These are phyloP conservation scores for Trichomycterus rosablanca DNA, from an alignment of 2,113 vertebrate species.

Conservation along the genomic window DNA sequence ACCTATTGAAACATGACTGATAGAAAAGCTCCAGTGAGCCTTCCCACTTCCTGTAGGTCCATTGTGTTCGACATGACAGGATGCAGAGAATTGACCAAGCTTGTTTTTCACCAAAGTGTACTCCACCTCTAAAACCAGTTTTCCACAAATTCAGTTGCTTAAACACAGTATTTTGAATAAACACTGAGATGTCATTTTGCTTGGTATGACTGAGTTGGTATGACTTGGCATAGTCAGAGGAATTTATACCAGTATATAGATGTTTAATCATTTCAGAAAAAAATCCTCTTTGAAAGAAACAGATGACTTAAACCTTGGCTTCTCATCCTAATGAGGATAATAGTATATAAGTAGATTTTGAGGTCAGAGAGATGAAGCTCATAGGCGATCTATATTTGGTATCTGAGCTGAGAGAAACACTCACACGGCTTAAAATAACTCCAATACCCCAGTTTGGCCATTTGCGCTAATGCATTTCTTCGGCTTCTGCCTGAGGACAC, in stretches of 20 bases:
- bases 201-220: too few species aligned
- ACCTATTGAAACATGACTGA: slow-evolving; percentile 52
- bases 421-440: slow-evolving; percentile 65
- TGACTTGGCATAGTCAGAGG: too few species aligned
- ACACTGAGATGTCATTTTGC: slow-evolving; percentile 28
- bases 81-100: slow-evolving; percentile 56
- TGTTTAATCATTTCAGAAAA: too few species aligned
- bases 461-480: slow-evolving; percentile 59
- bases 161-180: slow-evolving; percentile 27
- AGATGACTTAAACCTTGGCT: not conserved
- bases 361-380: slow-evolving; percentile 56
- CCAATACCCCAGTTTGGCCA: slow-evolving; percentile 68
- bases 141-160: slow-evolving; percentile 30
- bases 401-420: slow-evolving; percentile 65
- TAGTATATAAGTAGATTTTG: slow-evolving; percentile 68
- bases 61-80: slow-evolving; percentile 64
- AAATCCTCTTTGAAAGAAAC: slow-evolving; percentile 4
- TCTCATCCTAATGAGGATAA: slow-evolving; percentile 46
- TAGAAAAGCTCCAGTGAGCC: slow-evolving; percentile 44
- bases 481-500: slow-evolving; percentile 54
- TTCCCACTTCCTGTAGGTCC: slow-evolving; percentile 55
- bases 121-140: slow-evolving; percentile 39
- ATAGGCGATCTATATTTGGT: slow-evolving; percentile 67
- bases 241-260: not conserved
- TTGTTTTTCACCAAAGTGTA: slow-evolving; percentile 54